phyloP scores from a whole-genome alignment of 2,888 invertebrate genomes.

The Temnothorax rugatulus region DNA sequence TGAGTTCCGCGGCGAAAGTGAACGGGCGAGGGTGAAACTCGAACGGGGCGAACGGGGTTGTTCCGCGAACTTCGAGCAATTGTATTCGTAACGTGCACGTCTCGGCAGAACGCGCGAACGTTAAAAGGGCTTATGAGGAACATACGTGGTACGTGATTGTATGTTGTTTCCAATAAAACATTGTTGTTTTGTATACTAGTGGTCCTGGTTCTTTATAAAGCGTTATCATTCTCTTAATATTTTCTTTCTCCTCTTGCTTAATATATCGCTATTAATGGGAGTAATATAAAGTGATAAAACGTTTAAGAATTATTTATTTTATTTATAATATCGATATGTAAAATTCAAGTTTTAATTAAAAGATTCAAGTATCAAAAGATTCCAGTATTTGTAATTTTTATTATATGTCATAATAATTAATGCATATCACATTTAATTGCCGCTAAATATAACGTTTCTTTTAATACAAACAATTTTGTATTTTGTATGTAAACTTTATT shows the following conservation, averaged over 20 bases:
- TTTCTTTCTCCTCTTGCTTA: neutral
- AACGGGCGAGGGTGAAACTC: slow-evolving; percentile 12
- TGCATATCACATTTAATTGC: neutral
- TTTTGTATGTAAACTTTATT: neutral
- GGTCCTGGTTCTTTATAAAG: neutral
- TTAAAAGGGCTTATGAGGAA: slow-evolving; percentile 70
- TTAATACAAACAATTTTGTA: neutral
- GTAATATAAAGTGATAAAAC: neutral
- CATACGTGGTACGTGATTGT: slow-evolving; percentile 79
- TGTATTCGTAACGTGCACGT: slow-evolving; percentile 47
- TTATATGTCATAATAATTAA: slow-evolving; percentile 2
- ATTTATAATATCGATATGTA: neutral
- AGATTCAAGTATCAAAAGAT: neutral
- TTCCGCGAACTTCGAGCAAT: slow-evolving; percentile 37
- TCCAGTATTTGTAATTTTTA: neutral
- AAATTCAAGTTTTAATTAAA: neutral
- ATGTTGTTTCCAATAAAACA: slow-evolving; percentile 83
- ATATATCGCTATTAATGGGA: no score
- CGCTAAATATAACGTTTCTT: neutral
- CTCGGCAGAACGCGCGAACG: slow-evolving; percentile 68
- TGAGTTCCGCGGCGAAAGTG: slow-evolving; percentile 58
- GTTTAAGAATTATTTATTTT: neutral
- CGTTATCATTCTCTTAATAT: neutral
- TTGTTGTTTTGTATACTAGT: slow-evolving; percentile 81
- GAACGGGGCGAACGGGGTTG: slow-evolving; percentile 38